Conservation (phyloP, 2,113 vertebrate genomes). For the Capricornis sumatraensis region DNA sequence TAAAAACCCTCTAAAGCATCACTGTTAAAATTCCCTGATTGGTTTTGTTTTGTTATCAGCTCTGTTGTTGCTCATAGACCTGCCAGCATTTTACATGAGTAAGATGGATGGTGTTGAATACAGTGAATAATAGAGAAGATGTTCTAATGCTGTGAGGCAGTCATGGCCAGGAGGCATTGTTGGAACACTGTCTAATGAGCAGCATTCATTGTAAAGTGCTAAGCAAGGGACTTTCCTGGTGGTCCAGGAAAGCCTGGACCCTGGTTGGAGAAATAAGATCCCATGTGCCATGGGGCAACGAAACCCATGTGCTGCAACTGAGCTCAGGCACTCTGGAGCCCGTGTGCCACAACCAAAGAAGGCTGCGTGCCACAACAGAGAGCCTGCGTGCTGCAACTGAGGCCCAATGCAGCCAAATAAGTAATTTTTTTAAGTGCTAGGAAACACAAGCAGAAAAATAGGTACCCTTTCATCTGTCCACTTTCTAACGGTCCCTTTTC, state of each 20-base stretch:
- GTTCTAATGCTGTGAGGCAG: fast-evolving
- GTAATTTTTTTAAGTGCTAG: neutral
- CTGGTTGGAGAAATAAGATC: neutral
- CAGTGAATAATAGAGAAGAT: fast-evolving
- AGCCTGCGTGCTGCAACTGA: neutral
- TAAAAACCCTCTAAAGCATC: neutral
- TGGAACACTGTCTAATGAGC: neutral
- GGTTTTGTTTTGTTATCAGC: neutral
- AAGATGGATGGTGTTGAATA: neutral
- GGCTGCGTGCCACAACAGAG: neutral
- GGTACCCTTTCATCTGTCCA: neutral
- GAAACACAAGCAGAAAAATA: neutral
- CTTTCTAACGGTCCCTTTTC: neutral
- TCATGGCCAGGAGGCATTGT: fast-evolving
- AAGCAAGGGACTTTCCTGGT: neutral
- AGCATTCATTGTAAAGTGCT: neutral
- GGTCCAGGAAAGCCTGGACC: neutral
- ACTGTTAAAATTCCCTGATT: neutral
- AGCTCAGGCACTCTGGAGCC: neutral
- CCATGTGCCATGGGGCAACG: neutral
- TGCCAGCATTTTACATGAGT: neutral
- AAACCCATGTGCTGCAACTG: neutral
- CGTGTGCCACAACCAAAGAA: neutral
- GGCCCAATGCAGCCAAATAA: neutral
- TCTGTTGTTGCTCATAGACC: neutral